A percentile compares a stretch with the other conserved stretches of the same genome.
Conservation (phyloP, 2,113 vertebrate genomes). For the Empidonax alnorum region DNA sequence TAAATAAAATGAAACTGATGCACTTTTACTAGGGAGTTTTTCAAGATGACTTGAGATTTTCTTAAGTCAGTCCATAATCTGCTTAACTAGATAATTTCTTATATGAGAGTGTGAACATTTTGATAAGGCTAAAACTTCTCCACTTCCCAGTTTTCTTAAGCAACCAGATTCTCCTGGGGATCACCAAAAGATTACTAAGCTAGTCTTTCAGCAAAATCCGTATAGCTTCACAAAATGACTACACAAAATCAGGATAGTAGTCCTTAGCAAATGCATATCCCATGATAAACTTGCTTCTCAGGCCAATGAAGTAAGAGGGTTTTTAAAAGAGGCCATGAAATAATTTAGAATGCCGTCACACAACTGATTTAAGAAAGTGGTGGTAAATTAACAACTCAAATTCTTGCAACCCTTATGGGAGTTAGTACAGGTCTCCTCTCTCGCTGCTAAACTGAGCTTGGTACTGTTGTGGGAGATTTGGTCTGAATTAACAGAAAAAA, state of each 20-base stretch:
- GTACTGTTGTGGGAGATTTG: not conserved
- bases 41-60: not conserved
- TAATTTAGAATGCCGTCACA: not conserved
- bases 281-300: not conserved
- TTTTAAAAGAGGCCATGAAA: not conserved
- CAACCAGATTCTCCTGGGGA: not conserved
- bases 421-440: not conserved
- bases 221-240: not conserved
- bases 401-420: not conserved
- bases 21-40: not conserved
- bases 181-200: not conserved
- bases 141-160: not conserved
- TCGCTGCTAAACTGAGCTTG: not conserved
- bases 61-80: not conserved
- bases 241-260: not conserved
- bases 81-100: not conserved
- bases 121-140: not conserved
- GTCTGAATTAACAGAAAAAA: not conserved
- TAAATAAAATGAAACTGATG: not conserved
- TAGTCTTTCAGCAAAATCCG: not conserved
- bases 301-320: not conserved
- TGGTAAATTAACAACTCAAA: not conserved
- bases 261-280: not conserved
- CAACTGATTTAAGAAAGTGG: not conserved
- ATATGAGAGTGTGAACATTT: not conserved